Base-by-base conservation (phyloP, 2,797 vertebrate genomes). In the Rhabdophis nuchalis region DNA sequence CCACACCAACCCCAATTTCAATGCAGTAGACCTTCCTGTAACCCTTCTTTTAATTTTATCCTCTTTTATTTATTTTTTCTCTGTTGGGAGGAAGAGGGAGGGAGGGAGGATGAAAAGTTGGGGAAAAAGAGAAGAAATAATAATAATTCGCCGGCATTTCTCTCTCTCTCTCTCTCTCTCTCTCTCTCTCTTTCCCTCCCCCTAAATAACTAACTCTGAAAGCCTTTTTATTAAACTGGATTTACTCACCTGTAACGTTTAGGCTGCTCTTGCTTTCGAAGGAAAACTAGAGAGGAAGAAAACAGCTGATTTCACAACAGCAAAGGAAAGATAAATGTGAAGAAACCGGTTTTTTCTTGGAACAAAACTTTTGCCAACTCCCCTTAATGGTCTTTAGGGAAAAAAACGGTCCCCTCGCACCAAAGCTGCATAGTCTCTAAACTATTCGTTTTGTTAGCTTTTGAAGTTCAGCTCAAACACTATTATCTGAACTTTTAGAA, bases 241-340 rank as follows among this genome's bases (percentile, higher is more conserved):
- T 93, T 94, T 96, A 96, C 94, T 97, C 96, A 97, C 96, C 96
- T 97, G 96, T 95, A 97, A 97, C 95, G 95, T 96, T 96, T 96
- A 96, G 88, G 94, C 95, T 94, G 95, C 95, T 94, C 95, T 96
- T 91, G 96, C 95, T 96, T 96, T 95, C 94, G 94, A 94, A 94
- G 95, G 94, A 95, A 89, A 77, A 93, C 92, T 92, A 91, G 95
- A 95, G 93, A 93, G 94, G 94, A 93, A 94, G 94, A 95, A 96
- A 95, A 95, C 96, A 96, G 94, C 95, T 96, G 95, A 93, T 95
- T 94, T 93, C 93, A 93, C 89, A 95, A 95, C 95, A 97, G 96
- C 92, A 92, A 92, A 95, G 93, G n/a, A 86, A 77, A 89, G 77
- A 93, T 92, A 92, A 96, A 94, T 94, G 92, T 16, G 2, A 94